These are phyloP conservation scores for Alethe diademata DNA, from an alignment of 2,113 vertebrate genomes.

Conservation along the genomic window DNA sequence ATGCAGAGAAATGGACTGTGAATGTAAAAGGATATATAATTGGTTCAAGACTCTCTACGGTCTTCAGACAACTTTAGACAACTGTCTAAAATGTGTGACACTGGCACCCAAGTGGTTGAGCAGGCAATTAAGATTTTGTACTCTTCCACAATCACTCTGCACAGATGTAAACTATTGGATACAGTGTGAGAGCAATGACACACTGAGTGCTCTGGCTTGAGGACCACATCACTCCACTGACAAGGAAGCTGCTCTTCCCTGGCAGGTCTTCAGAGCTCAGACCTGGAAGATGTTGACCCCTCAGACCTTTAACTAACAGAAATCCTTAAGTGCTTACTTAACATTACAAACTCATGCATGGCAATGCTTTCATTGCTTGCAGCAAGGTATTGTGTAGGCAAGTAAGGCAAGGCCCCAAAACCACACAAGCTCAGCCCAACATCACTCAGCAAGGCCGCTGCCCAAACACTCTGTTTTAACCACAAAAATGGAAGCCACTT, in stretches of 20 bases:
- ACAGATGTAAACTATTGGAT: background rate
- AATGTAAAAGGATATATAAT: conserved; percentile 22
- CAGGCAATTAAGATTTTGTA: conserved; percentile 31
- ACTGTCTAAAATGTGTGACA: conserved; percentile 20
- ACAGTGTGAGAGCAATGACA: background rate
- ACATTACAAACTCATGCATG: background rate
- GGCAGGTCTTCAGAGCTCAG: background rate
- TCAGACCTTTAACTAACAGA: background rate
- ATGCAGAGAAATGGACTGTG: background rate
- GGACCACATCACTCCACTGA: rapidly evolving
- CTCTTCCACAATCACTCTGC: background rate
- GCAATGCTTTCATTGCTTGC: background rate
- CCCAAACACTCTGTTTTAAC: background rate
- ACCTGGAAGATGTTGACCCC: background rate
- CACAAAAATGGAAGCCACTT: background rate
- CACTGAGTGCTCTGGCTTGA: background rate
- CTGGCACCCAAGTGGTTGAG: conserved; percentile 34
- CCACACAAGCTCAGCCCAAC: background rate
- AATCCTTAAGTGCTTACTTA: background rate
- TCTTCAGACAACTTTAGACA: background rate
- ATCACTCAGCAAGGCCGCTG: background rate
- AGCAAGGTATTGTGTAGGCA: background rate
- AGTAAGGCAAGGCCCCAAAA: background rate
- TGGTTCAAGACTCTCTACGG: conserved; percentile 44
- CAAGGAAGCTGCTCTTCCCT: background rate